Percentiles rank a stretch among this genome's conserved stretches.
Evolutionary conservation across 2,797 vertebrate genomes (phyloP).

Genomic region (Crocodylus rhombifer): DNA sequence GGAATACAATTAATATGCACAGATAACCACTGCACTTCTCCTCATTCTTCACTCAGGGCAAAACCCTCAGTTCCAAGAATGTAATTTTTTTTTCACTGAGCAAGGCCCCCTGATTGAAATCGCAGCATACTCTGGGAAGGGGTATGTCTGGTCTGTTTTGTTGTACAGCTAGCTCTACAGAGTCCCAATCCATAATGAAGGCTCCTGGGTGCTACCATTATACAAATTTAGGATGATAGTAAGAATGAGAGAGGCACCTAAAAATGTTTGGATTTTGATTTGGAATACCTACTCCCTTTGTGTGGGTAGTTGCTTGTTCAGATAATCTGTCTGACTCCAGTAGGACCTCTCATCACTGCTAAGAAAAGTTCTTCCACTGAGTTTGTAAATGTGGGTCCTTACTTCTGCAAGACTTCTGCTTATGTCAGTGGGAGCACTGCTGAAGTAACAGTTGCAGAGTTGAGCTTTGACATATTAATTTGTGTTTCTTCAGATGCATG

Average conservation of each 20-base stretch:
- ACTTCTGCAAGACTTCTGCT: background rate
- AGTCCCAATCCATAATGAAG: too few relatives aligned
- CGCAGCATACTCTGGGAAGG: background rate
- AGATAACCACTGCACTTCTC: background rate
- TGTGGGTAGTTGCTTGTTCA: background rate
- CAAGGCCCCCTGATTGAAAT: background rate
- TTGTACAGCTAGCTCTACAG: too few relatives aligned
- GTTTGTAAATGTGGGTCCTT: background rate
- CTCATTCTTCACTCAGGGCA: background rate
- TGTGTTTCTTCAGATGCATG: background rate
- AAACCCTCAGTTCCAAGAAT: background rate
- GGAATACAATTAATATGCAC: background rate
- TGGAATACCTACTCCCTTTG: background rate
- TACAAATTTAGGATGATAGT: background rate
- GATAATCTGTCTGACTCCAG: background rate
- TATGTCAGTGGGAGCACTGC: background rate
- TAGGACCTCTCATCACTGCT: background rate
- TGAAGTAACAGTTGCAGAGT: background rate
- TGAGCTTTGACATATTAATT: background rate
- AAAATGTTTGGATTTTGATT: accelerated
- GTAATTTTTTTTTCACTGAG: background rate
- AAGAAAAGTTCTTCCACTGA: background rate
- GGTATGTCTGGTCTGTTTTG: too few relatives aligned
- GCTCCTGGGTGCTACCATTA: background rate
- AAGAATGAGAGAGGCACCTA: background rate